Conservation (phyloP, 2,113 vertebrate genomes). For the Alligator sinensis region DNA sequence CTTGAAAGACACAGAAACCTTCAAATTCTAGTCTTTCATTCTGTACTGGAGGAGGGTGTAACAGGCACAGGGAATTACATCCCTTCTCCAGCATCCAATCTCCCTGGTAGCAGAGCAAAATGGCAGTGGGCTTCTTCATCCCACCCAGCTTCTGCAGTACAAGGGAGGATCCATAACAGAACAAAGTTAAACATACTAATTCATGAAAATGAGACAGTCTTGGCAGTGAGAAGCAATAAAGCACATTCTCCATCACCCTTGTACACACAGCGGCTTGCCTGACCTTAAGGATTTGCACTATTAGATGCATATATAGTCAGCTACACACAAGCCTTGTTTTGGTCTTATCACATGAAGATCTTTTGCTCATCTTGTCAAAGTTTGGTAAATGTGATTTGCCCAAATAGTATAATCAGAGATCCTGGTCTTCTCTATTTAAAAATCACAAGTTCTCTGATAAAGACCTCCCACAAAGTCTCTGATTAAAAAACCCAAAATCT, state of each 20-base stretch:
- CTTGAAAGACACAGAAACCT: not conserved
- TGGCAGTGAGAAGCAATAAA: not conserved
- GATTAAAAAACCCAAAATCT: no score
- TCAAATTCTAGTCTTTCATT: not conserved
- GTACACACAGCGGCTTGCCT: not conserved
- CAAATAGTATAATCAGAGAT: not conserved
- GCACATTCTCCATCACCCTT: not conserved
- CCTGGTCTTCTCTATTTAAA: no score
- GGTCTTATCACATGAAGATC: not conserved
- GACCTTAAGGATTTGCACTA: not conserved
- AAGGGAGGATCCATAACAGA: not conserved
- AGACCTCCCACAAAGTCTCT: no score
- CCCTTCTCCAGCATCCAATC: not conserved
- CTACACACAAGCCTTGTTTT: not conserved
- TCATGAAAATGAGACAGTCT: not conserved
- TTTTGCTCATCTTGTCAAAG: not conserved
- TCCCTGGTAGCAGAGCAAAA: not conserved
- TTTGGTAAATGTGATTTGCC: not conserved
- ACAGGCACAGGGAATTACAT: fast-evolving
- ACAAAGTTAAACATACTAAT: fast-evolving
- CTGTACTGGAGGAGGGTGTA: not conserved
- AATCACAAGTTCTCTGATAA: no score
- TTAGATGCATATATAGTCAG: not conserved
- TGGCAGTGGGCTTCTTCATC: not conserved
- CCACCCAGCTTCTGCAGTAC: not conserved